A percentile compares a stretch with the other conserved stretches of the same genome.
Evolutionary conservation across 2,888 invertebrate genomes (phyloP).

Genomic region (Charanyca ferruginea): DNA sequence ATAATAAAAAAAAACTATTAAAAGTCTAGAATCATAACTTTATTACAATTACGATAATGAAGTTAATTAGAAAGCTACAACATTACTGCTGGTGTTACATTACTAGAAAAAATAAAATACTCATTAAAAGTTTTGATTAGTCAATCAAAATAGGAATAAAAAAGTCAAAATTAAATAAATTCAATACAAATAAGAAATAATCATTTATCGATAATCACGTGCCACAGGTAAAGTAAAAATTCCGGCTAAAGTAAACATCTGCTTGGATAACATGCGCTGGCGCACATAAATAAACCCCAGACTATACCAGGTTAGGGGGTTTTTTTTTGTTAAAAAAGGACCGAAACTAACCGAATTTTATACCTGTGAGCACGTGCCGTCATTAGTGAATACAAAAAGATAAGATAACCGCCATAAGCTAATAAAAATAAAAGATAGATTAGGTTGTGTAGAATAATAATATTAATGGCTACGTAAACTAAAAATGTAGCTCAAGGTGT

Average conservation of each 20-base stretch:
- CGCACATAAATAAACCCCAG: constrained; percentile 64
- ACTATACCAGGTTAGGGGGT: constrained; percentile 51
- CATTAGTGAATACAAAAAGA: constrained; percentile 69
- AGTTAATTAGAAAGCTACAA: no score
- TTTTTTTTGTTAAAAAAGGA: constrained; percentile 61
- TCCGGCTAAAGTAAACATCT: constrained; percentile 72
- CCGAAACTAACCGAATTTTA: constrained; percentile 70
- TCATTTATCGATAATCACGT: constrained; percentile 67
- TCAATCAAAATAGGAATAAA: no score
- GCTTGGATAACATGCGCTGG: constrained; percentile 68
- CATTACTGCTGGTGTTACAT: no score
- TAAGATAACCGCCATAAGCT: constrained; percentile 67
- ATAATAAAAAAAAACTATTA: no score
- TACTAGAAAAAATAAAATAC: no score
- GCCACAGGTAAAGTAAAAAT: constrained; percentile 64
- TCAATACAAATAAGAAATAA: constrained; percentile 60
- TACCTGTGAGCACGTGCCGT: constrained; percentile 77
- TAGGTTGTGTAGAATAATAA: constrained; percentile 36
- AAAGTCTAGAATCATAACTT: background rate
- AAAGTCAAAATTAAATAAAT: constrained; percentile 34
- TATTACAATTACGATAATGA: no score
- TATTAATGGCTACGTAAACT: background rate
- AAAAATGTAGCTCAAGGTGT: constrained; percentile 13
- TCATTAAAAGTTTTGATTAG: no score
- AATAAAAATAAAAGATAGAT: constrained; percentile 63